These are phyloP conservation scores for Onthophagus taurus DNA, from an alignment of 1,140 invertebrate genomes.

Conservation along the genomic window DNA sequence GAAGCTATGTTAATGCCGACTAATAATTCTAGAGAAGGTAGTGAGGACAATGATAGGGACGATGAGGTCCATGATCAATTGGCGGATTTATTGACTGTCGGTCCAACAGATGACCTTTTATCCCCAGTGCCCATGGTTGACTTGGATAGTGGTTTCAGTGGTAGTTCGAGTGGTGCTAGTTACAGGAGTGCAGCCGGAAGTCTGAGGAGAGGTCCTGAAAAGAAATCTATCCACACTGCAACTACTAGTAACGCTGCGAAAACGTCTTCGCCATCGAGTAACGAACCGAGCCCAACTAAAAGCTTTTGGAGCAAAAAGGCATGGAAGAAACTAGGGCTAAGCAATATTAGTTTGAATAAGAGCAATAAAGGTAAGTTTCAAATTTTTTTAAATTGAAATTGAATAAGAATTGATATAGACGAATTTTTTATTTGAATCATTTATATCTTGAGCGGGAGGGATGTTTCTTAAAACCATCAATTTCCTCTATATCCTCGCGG, in stretches of 20 bases:
- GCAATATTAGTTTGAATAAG: constrained; percentile 54
- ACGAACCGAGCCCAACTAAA: constrained; percentile 3
- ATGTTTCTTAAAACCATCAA: no score
- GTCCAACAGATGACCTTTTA: constrained; percentile 61
- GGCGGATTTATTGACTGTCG: constrained; percentile 57
- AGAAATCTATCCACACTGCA: neutral
- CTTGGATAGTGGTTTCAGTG: constrained; percentile 70
- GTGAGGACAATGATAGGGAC: constrained; percentile 39
- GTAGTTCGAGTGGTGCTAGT: constrained; percentile 67
- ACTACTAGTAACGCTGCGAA: constrained; percentile 13
- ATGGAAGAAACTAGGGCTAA: constrained; percentile 66
- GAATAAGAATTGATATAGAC: no score
- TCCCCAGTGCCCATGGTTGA: constrained; percentile 56
- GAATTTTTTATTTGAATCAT: no score
- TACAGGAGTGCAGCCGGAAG: constrained; percentile 53
- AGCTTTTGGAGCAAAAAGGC: constrained; percentile 60
- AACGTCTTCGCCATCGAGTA: constrained; percentile 11
- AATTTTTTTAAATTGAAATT: no score
- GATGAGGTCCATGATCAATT: constrained; percentile 47
- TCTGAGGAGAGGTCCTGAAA: constrained; percentile 37
- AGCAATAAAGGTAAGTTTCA: constrained; percentile 44
- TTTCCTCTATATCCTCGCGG: no score
- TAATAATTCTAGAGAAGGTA: constrained; percentile 31
- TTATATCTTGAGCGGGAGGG: no score
- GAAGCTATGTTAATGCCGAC: constrained; percentile 80